phyloP scores from a whole-genome alignment of 2,797 vertebrate species.

The Smutsia gigantea region DNA sequence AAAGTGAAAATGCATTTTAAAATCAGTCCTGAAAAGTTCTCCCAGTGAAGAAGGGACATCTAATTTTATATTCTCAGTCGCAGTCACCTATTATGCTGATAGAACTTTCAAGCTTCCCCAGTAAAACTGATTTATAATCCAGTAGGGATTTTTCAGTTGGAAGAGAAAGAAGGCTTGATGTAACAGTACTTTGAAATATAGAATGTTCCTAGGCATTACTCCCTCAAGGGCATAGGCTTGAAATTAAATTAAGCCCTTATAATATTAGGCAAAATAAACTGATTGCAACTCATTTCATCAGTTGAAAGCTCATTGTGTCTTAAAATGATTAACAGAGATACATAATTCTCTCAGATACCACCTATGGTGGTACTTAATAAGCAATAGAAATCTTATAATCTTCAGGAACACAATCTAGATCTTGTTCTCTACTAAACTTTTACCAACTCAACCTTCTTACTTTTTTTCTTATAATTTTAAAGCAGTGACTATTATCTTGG shows the following conservation, averaged over 20 bases:
- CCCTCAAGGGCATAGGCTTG: background rate
- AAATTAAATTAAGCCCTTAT: slow-evolving; percentile 59
- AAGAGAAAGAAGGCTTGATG: background rate
- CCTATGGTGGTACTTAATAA: background rate
- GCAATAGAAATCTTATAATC: background rate
- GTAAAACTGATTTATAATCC: slow-evolving; percentile 51
- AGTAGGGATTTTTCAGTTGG: background rate
- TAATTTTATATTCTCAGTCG: slow-evolving; percentile 41
- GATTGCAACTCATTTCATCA: background rate
- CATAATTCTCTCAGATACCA: background rate
- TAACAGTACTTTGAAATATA: slow-evolving; percentile 22
- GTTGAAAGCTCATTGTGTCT: background rate
- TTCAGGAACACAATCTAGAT: background rate
- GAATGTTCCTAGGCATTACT: background rate
- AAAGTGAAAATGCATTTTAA: background rate
- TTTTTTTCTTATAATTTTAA: background rate
- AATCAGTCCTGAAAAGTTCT: background rate
- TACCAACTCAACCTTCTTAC: background rate
- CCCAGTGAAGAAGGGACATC: background rate
- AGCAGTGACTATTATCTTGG: background rate
- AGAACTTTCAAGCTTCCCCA: slow-evolving; percentile 49
- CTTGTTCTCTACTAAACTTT: background rate
- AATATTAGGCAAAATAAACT: slow-evolving; percentile 33
- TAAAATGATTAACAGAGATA: slow-evolving; percentile 45
- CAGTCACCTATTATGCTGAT: slow-evolving; percentile 50